Evolutionary conservation across 2,797 vertebrate species (phyloP).

Genomic region (Cossypha caffra): DNA sequence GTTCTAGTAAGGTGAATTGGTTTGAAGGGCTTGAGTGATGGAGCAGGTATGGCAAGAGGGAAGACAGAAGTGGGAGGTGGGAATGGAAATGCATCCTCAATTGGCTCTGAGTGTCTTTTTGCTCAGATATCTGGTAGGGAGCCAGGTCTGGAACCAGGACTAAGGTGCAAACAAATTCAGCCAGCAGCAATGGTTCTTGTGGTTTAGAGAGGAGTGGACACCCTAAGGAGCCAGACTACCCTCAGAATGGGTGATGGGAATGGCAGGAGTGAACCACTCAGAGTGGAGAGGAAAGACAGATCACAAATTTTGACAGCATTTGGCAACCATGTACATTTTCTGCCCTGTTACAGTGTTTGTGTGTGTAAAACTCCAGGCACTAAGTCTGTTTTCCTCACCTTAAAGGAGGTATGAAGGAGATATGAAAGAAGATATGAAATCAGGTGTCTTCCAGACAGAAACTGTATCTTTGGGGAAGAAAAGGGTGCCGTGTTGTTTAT

Average conservation of each 20-base stretch:
- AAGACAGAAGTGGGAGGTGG: neutral
- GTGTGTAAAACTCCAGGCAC: neutral
- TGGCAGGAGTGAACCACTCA: neutral
- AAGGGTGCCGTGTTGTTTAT: neutral
- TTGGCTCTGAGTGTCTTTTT: neutral
- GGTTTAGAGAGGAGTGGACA: neutral
- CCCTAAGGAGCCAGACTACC: neutral
- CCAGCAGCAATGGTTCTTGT: neutral
- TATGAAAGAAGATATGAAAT: fast-evolving
- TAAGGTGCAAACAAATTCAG: neutral
- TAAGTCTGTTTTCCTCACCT: neutral
- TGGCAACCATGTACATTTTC: fast-evolving
- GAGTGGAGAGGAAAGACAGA: neutral
- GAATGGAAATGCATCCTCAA: neutral
- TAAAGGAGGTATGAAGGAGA: neutral
- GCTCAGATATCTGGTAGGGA: neutral
- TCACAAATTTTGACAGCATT: neutral
- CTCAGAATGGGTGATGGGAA: neutral
- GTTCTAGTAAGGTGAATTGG: neutral
- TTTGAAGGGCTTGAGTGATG: neutral
- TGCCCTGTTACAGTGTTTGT: neutral
- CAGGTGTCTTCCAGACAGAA: neutral
- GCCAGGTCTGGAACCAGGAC: neutral
- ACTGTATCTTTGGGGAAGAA: neutral
- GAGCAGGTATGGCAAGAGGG: neutral